Percentiles rank a stretch among this genome's conserved stretches.
Evolutionary conservation across 2,888 invertebrate genomes (phyloP).

Genomic region (Philaethria dido): DNA sequence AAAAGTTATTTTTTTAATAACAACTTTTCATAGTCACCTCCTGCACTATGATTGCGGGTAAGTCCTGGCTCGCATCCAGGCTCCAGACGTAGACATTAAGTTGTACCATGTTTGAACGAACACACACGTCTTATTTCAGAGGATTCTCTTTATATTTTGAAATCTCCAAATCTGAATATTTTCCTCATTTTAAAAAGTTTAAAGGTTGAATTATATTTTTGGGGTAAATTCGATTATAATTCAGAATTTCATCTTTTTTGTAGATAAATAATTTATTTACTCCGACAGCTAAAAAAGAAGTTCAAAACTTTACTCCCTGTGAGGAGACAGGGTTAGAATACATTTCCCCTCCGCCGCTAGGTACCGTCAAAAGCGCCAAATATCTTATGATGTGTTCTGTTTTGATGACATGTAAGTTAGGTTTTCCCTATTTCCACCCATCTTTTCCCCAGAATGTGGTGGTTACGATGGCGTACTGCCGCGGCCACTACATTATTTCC

Average conservation of each 20-base stretch:
- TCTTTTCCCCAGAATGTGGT: too few relatives aligned
- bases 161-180: conserved; percentile 21
- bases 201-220: neutral
- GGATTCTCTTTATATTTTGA: conserved; percentile 27
- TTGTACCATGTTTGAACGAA: conserved; percentile 35
- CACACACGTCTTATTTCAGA: conserved; percentile 30
- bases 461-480: too few relatives aligned
- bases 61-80: conserved; percentile 34
- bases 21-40: neutral
- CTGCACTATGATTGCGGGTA: neutral
- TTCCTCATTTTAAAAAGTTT: neutral
- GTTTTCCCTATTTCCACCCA: too few relatives aligned
- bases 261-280: too few relatives aligned
- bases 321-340: too few relatives aligned
- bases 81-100: conserved; percentile 32
- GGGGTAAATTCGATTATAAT: neutral
- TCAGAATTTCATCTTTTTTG: neutral
- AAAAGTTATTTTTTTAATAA: neutral
- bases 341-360: too few relatives aligned
- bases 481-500: too few relatives aligned
- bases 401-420: too few relatives aligned
- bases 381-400: too few relatives aligned
- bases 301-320: too few relatives aligned
- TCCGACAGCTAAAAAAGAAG: too few relatives aligned
- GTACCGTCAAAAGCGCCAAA: too few relatives aligned